Evolutionary conservation across 2,888 invertebrate genomes (phyloP).

Genomic region (Trichopria drosophilae): DNA sequence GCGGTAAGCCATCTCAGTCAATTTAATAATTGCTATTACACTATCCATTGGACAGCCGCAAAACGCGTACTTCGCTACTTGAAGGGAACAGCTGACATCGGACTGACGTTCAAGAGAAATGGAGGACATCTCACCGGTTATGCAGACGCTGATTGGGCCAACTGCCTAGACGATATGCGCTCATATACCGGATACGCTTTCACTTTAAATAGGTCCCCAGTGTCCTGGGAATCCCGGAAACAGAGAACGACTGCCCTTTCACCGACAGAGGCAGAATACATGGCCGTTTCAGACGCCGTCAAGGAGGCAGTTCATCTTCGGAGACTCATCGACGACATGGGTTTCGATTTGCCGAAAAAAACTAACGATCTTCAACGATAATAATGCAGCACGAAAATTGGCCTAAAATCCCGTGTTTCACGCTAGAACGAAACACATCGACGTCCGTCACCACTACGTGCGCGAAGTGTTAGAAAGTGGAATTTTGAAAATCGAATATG

Average conservation of each 20-base stretch:
- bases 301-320: constrained; percentile 25
- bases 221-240: constrained; percentile 26
- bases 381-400: constrained; percentile 26
- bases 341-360: not conserved
- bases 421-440: constrained; percentile 26
- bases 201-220: constrained; percentile 12
- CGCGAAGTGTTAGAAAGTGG: constrained; percentile 2
- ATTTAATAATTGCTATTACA: constrained; percentile 20
- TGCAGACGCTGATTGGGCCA: constrained; percentile 37
- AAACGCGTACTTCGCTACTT: constrained; percentile 37
- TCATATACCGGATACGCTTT: constrained; percentile 35
- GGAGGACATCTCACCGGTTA: constrained; percentile 22
- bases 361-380: constrained; percentile 25
- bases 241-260: constrained; percentile 22
- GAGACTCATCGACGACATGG: constrained; percentile 5
- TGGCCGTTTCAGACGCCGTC: constrained; percentile 26
- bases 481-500: not conserved
- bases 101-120: constrained; percentile 25
- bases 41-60: constrained; percentile 35
- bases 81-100: constrained; percentile 29
- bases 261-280: constrained; percentile 24
- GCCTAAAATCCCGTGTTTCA: constrained; percentile 27
- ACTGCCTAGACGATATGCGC: constrained; percentile 27
- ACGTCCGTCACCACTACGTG: constrained; percentile 17
- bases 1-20: constrained; percentile 10